These are phyloP conservation scores for Catotricha subobsoleta DNA, from an alignment of 2,888 invertebrate species.

Conservation along the genomic window DNA sequence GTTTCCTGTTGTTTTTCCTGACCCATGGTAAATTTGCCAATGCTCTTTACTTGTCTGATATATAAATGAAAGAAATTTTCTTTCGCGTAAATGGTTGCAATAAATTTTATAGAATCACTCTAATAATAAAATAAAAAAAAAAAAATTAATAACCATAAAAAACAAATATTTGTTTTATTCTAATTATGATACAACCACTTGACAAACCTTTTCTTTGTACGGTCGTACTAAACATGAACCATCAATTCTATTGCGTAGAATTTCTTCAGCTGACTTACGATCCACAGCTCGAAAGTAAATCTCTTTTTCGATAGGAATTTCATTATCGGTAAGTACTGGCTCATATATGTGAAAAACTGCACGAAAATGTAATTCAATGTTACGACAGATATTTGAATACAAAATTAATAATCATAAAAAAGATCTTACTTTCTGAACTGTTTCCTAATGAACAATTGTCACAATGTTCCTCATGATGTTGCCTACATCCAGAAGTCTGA, in stretches of 20 bases:
- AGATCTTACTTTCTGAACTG: no score
- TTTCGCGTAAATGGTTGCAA: constrained; percentile 24
- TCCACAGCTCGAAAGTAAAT: constrained; percentile 24
- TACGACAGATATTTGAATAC: no score
- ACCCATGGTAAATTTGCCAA: constrained; percentile 23
- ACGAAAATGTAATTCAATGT: no score
- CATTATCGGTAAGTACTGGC: constrained; percentile 31
- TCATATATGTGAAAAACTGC: no score
- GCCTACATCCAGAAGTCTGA: no score
- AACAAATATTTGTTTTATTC: not conserved
- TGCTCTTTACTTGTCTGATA: constrained; percentile 20
- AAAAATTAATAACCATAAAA: no score
- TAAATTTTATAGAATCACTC: constrained; percentile 25
- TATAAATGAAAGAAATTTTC: constrained; percentile 25
- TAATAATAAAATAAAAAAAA: constrained; percentile 9
- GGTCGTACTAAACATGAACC: constrained; percentile 27
- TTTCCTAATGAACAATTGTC: no score
- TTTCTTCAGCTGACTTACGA: constrained; percentile 21
- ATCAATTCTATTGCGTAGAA: constrained; percentile 21
- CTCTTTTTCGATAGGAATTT: constrained; percentile 25
- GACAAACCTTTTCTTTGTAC: constrained; percentile 21
- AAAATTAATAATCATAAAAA: no score
- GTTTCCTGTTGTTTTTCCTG: constrained; percentile 23
- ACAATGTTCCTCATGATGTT: no score
- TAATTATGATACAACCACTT: not conserved